Evolutionary conservation across 2,113 vertebrate species (phyloP).

Genomic region (Leiothrix lutea): DNA sequence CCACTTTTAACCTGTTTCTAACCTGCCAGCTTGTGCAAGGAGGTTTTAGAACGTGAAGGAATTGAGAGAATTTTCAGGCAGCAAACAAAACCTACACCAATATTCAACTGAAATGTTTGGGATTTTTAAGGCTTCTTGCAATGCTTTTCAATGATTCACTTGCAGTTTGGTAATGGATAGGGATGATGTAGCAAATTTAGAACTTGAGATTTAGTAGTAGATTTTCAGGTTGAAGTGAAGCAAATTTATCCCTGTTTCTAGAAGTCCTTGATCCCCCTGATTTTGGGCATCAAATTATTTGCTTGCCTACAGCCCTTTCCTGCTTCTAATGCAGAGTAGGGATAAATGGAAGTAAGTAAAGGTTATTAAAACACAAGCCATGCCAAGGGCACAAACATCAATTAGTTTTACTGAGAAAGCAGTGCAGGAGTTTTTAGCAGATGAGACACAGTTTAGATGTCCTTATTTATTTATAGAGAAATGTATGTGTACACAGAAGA

Average conservation of each 20-base stretch:
- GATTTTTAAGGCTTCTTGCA: not conserved
- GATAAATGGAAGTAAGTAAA: not conserved
- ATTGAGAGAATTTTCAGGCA: not conserved
- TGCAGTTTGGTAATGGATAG: not conserved
- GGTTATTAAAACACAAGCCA: not conserved
- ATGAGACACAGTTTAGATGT: not conserved
- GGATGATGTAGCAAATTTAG: not conserved
- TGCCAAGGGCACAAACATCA: not conserved
- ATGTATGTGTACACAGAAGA: not conserved
- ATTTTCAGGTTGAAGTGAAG: not conserved
- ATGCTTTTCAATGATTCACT: not conserved
- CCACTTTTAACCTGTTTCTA: constrained; percentile 13
- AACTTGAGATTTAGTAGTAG: not conserved
- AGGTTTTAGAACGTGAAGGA: not conserved
- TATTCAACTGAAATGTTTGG: not conserved
- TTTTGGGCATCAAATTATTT: not conserved
- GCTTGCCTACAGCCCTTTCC: not conserved
- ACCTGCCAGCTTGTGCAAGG: not conserved
- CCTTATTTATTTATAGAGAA: not conserved
- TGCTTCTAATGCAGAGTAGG: not conserved
- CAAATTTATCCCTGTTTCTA: not conserved
- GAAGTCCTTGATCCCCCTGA: not conserved
- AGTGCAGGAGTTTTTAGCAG: not conserved
- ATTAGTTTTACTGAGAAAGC: not conserved
- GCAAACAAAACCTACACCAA: not conserved